Base-by-base conservation (phyloP, 2,113 vertebrate species). In the Phocoena sinus region DNA sequence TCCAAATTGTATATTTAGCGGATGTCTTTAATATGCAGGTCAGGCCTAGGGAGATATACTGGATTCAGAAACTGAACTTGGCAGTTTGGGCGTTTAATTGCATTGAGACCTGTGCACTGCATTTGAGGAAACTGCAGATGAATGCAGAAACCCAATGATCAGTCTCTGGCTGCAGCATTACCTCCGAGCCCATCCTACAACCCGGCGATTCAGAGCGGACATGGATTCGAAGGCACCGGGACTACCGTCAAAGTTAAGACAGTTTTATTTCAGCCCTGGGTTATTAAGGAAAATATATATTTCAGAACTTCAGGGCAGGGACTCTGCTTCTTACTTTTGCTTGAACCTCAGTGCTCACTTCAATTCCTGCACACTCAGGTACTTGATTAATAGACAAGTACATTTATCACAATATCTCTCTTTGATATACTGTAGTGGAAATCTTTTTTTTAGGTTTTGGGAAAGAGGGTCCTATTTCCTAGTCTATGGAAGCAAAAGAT, bases 11-110 rank as follows among this genome's bases (percentile, higher is more conserved):
- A 81, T 58, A 86, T 94, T 98, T 94, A 38, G 76, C 38, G 31
- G 60, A 71, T 76, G 80, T 97, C 89, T 98, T 98, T 99, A 98
- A 98, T 94, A 98, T 98, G 98, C 98, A 96, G 97, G 98, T 98
- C 98, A 99, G 98, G 98, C 91, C 95, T 76, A 89, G 97, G 93
- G 70, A 91, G 53, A 97, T 89, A 96, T 36, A 68, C 94, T 97
- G 96, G 97, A 88, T 95, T 98, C 91, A 97, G 92, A 98, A 96
- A 98, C 68, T 96, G 94, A 97, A 95, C 96, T 97, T 98, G 97
- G 95, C 92, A 94, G 96, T 98, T 89, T 98, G 96, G 73, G 65
- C 38, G 7, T 97, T 96, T 98, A 98, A 98, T 98, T 99, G 97
- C 71, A 93, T 17, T 91, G 96, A 25, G 53, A 94, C 97, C 97